A percentile compares a stretch with the other conserved stretches of the same genome.
phyloP scores from a whole-genome alignment of 2,888 invertebrate genomes.

The Brachypalpus laphriformis region DNA sequence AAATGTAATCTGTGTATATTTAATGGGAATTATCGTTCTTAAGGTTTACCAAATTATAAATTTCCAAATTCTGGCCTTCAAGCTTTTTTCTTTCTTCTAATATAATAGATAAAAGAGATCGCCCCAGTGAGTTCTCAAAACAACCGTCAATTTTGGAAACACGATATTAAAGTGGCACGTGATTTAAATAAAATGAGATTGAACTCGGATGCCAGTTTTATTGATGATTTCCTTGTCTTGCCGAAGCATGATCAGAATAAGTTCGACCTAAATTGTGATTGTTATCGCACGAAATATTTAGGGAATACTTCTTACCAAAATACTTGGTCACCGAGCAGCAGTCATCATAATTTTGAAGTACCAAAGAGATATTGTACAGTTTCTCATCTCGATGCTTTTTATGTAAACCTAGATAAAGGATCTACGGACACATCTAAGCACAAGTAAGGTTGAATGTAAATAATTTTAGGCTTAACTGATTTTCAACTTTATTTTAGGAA shows the following conservation, averaged over 20 bases:
- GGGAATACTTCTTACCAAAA: slow-evolving; percentile 78
- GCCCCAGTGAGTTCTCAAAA: slow-evolving; percentile 84
- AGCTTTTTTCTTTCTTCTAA: background rate
- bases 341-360: slow-evolving; percentile 73
- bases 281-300: slow-evolving; percentile 71
- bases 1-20: slow-evolving; percentile 89
- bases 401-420: slow-evolving; percentile 75
- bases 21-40: slow-evolving; percentile 88
- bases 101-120: slow-evolving; percentile 86
- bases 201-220: slow-evolving; percentile 79
- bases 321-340: slow-evolving; percentile 81
- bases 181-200: slow-evolving; percentile 84
- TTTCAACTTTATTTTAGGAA: background rate
- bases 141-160: slow-evolving; percentile 85
- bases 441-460: background rate
- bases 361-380: slow-evolving; percentile 76
- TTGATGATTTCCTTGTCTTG: slow-evolving; percentile 80
- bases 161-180: slow-evolving; percentile 86
- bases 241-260: slow-evolving; percentile 76
- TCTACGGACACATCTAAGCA: slow-evolving; percentile 33
- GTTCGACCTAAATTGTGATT: background rate
- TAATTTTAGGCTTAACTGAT: background rate
- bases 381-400: slow-evolving; percentile 78
- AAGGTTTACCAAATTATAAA: slow-evolving; percentile 83
- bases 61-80: background rate